Evolutionary conservation across 2,113 vertebrate genomes (phyloP).

Genomic region (Hemichromis elongatus): DNA sequence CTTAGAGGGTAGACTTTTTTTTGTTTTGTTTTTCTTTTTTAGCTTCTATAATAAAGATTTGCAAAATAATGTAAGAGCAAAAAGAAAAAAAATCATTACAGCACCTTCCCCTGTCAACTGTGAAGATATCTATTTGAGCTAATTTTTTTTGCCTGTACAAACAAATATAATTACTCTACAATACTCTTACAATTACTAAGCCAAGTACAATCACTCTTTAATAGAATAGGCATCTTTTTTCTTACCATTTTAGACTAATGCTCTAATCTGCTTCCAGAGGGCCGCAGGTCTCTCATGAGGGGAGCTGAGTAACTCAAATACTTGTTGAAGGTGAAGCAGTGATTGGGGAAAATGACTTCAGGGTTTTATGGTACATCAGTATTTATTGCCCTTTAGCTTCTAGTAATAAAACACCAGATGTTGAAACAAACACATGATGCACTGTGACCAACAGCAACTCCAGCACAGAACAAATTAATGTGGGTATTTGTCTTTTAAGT

Average conservation of each 20-base stretch:
- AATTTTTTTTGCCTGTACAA: neutral
- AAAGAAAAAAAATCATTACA: neutral
- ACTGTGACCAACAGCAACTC: neutral
- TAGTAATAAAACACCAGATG: slow-evolving; percentile 8
- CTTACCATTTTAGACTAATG: neutral
- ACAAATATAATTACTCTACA: neutral
- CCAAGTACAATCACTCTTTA: neutral
- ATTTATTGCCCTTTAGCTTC: neutral
- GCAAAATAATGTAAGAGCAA: neutral
- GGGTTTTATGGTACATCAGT: neutral
- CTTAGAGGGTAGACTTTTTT: too few relatives aligned
- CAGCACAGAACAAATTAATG: neutral
- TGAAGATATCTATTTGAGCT: neutral
- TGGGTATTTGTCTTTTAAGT: neutral
- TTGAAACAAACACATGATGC: neutral
- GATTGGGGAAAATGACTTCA: neutral
- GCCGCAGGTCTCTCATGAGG: neutral
- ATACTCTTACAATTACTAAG: neutral
- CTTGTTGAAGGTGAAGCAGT: neutral
- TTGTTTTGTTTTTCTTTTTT: too few relatives aligned
- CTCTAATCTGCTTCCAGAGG: neutral
- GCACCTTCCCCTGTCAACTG: neutral
- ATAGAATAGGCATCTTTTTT: neutral
- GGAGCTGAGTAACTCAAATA: neutral
- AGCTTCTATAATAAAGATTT: too few relatives aligned